These are phyloP conservation scores for Orgyia antiqua DNA, from an alignment of 2,888 invertebrate species.

Conservation along the genomic window DNA sequence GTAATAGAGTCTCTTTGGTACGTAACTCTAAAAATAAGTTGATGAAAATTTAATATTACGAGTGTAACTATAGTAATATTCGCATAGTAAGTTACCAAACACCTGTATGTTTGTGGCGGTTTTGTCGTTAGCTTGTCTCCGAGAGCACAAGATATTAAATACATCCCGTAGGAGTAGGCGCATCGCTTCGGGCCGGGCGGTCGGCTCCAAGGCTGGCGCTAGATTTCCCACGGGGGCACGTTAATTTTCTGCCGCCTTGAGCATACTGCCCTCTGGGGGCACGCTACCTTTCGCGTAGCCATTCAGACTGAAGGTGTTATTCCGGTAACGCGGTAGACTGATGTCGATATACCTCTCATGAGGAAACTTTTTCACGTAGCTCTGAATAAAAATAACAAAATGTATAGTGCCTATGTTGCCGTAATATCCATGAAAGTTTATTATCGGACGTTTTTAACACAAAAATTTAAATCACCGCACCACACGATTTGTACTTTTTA, in stretches of 20 bases:
- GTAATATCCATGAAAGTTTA: no score
- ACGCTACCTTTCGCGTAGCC: constrained; percentile 74
- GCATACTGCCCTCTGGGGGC: constrained; percentile 83
- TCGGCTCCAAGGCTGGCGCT: constrained; percentile 75
- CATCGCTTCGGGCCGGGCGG: constrained; percentile 40
- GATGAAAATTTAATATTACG: no score
- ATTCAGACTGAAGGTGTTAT: constrained; percentile 77
- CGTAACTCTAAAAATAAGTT: no score
- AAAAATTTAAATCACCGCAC: no score
- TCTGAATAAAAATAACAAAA: constrained; percentile 52
- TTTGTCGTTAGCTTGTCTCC: constrained; percentile 26
- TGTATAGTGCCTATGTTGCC: no score
- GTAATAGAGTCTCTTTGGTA: no score
- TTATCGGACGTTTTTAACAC: no score
- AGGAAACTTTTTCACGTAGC: constrained; percentile 55
- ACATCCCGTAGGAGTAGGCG: constrained; percentile 63
- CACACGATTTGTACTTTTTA: no score
- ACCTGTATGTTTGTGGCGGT: neutral
- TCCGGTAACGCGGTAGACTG: constrained; percentile 67
- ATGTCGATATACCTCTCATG: constrained; percentile 63
- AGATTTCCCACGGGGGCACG: constrained; percentile 83
- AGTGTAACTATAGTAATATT: no score
- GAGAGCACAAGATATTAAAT: constrained; percentile 61
- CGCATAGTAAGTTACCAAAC: neutral
- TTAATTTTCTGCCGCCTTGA: constrained; percentile 89